Conservation (phyloP, 2,888 invertebrate genomes). For the Atethmia centrago region DNA sequence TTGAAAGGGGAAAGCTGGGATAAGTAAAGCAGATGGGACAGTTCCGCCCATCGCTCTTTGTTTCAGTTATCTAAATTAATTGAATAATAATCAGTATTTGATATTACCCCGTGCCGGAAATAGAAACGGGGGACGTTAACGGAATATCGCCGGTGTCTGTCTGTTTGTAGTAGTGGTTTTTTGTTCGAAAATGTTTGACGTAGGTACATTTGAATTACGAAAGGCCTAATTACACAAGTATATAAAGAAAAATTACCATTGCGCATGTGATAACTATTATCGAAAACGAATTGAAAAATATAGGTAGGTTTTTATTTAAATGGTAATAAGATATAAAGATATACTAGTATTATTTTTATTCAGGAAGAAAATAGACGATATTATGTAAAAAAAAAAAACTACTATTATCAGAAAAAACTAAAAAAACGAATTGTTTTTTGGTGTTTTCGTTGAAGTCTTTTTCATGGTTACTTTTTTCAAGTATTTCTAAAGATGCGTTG, state of each 20-base stretch:
- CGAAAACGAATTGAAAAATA: background rate
- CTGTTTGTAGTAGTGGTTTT: background rate
- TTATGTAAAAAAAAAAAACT: too few species aligned
- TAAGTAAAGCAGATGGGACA: constrained; percentile 52
- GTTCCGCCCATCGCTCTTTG: constrained; percentile 28
- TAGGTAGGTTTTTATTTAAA: too few species aligned
- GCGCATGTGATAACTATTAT: too few species aligned
- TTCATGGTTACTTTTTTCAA: constrained; percentile 13
- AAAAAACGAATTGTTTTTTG: background rate
- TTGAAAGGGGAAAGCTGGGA: constrained; percentile 32
- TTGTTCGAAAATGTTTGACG: background rate
- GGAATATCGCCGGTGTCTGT: background rate
- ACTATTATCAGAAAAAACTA: background rate
- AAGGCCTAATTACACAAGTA: background rate
- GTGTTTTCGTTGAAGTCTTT: constrained; percentile 39
- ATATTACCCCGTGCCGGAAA: background rate
- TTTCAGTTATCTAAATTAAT: constrained; percentile 37
- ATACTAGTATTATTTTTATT: background rate
- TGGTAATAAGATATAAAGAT: too few species aligned
- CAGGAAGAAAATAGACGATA: background rate
- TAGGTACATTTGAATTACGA: background rate
- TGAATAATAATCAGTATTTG: constrained; percentile 33
- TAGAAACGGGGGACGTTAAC: background rate
- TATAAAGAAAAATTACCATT: background rate
- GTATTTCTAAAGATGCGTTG: background rate